Conservation (phyloP, 2,888 invertebrate genomes). For the Ptilodon capucinus region DNA sequence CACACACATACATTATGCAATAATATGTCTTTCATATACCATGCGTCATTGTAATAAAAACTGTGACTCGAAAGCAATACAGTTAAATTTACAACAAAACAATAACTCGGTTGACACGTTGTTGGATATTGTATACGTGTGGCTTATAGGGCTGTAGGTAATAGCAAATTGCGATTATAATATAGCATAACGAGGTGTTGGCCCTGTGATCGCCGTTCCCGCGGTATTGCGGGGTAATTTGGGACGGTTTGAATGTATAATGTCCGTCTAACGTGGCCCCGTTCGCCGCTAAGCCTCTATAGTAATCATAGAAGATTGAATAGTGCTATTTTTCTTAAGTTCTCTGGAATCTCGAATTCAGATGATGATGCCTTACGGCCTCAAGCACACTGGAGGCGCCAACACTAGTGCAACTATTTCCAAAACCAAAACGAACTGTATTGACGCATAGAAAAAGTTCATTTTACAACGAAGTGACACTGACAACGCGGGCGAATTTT, state of each 20-base stretch:
- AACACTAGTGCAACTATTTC: too few species aligned
- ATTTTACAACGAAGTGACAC: too few species aligned
- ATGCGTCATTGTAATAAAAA: neutral
- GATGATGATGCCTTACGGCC: too few species aligned
- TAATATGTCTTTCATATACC: neutral
- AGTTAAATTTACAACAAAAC: neutral
- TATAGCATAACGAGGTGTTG: slow-evolving; percentile 58
- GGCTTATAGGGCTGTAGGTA: slow-evolving; percentile 49
- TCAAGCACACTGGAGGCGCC: too few species aligned
- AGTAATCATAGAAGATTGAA: too few species aligned
- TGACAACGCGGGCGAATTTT: too few species aligned
- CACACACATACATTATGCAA: slow-evolving; percentile 1
- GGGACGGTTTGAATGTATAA: neutral
- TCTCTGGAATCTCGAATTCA: too few species aligned
- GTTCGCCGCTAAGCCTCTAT: neutral
- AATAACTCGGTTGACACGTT: neutral
- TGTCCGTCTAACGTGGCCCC: neutral
- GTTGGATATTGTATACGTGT: slow-evolving; percentile 36
- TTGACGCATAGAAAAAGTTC: too few species aligned
- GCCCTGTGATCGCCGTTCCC: slow-evolving; percentile 41
- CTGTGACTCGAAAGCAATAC: neutral
- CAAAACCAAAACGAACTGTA: too few species aligned
- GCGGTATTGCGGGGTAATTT: neutral
- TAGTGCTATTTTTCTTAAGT: too few species aligned
- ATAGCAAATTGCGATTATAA: slow-evolving; percentile 58